A percentile compares a stretch with the other conserved stretches of the same genome.
phyloP scores from a whole-genome alignment of 2,797 vertebrate genomes.

The Eptatretus atami region DNA sequence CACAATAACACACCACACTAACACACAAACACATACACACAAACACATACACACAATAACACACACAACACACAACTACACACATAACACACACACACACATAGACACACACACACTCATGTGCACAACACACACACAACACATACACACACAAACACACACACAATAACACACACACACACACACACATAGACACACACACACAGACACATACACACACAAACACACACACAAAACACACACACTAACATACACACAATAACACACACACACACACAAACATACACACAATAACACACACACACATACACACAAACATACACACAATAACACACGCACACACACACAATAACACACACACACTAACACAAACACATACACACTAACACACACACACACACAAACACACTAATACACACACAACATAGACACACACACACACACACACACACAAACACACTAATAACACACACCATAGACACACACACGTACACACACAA shows the following conservation, averaged over 20 bases:
- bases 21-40: neutral
- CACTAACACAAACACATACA: neutral
- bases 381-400: neutral
- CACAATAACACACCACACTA: neutral
- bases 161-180: neutral
- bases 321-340: neutral
- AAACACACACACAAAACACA: too few species aligned
- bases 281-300: neutral
- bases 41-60: neutral
- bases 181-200: neutral
- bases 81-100: neutral
- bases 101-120: too few species aligned
- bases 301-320: neutral
- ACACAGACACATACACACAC: neutral
- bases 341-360: neutral
- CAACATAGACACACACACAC: neutral
- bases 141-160: neutral
- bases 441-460: neutral
- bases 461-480: neutral
- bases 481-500: neutral
- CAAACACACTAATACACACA: neutral
- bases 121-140: neutral
- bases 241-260: neutral
- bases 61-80: neutral
- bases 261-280: neutral